Evolutionary conservation across 2,113 vertebrate species (phyloP), one percentile per base, ranked within the genome.

Genomic region (Silurus glanis): DNA sequence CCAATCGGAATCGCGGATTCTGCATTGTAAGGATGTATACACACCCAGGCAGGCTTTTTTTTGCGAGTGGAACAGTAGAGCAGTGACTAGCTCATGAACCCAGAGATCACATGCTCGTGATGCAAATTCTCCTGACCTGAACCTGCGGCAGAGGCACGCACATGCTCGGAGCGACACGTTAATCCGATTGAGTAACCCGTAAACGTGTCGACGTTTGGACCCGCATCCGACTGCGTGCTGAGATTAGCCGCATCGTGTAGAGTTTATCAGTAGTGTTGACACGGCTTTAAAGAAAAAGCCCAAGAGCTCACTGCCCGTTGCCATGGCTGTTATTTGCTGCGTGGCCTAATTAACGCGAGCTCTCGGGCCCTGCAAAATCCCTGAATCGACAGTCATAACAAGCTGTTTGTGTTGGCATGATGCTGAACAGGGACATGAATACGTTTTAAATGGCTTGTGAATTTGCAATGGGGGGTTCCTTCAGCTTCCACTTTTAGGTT

Each of bases 261-360:
- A 75, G 83, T 19, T 75, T 71, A 66, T 53, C 80, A 82, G 45
- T 47, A 83, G 64, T 83, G 51, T 58, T 72, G 53, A 58, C 83
- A 61, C 13, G 82, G 82, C 66, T 83, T 72, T 67, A 37, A 51
- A 53, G 64, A 7, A 7, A 37, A 72, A 72, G 82, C 56, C 56
- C 37, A 55, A 61, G 83, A 59, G 37, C 53, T 75, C 55, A 25
- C 47, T 75, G 83, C 75, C 62, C 51, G 82, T 74, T 83, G 82
- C 56, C 56, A 51, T 51, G 83, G 56, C 71, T 25, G 71, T 75
- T 84, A 51, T 49, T 49, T 62, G 45, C 58, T 62, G 83, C 71
- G 56, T 84, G 19, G 21, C 45, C 83, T n/a, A 75, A 61, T 75
- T 83, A 69, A 19, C 81, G 62, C 23, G 23, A 84, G 56, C 7